These are phyloP conservation scores for Microtus richardsoni DNA, from an alignment of 2,113 vertebrate genomes.

Conservation along the genomic window DNA sequence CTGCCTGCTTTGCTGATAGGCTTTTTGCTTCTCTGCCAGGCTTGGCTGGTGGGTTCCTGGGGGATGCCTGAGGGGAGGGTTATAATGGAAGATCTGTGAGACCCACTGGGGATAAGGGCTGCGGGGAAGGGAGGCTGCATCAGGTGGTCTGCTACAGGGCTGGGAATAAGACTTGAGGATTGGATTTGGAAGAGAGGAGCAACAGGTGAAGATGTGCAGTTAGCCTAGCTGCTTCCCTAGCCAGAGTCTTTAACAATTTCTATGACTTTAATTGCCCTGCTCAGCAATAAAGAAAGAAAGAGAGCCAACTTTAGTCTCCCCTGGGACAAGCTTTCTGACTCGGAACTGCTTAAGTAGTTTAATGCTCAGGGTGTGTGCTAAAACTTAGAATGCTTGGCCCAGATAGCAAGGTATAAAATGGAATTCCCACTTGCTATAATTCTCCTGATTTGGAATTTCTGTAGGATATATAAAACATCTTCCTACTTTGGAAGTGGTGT, in stretches of 20 bases:
- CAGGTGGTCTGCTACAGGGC: neutral
- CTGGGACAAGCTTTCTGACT: neutral
- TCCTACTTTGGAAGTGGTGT: neutral
- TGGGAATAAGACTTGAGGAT: neutral
- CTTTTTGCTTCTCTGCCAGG: neutral
- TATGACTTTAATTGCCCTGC: neutral
- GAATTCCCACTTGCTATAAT: neutral
- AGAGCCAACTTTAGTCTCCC: neutral
- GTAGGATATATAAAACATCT: neutral
- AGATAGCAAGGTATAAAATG: neutral
- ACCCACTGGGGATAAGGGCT: neutral
- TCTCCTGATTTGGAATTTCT: slow-evolving; percentile 20
- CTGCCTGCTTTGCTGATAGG: neutral
- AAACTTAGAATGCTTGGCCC: neutral
- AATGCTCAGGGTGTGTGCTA: neutral
- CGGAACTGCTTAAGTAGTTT: neutral
- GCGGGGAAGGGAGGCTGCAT: neutral
- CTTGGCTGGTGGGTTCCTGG: neutral
- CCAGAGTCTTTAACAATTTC: neutral
- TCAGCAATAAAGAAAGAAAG: neutral
- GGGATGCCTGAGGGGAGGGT: neutral
- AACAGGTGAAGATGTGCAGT: neutral
- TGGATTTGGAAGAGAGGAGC: neutral
- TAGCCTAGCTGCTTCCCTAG: neutral
- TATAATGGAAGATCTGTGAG: neutral